Conservation (phyloP, 2,113 vertebrate genomes). For the Lasiurus cinereus region DNA sequence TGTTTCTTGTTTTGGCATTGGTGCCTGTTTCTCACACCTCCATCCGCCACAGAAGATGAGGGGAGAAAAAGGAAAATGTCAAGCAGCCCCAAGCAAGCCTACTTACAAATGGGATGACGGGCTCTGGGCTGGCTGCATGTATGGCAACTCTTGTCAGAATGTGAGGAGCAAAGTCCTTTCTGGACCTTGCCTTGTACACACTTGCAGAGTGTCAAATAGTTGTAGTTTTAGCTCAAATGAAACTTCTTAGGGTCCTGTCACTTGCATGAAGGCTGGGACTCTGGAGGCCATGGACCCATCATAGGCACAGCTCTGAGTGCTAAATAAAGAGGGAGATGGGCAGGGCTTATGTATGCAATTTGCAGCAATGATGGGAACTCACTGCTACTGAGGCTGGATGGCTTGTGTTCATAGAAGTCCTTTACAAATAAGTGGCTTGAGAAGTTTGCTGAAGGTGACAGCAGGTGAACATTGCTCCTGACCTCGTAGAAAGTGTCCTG, state of each 20-base stretch:
- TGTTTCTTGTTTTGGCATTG: not conserved
- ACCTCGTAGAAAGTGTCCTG: not conserved
- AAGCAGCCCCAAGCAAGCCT: fast-evolving
- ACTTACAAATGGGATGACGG: fast-evolving
- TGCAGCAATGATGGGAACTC: not conserved
- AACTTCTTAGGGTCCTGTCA: not conserved
- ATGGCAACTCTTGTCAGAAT: not conserved
- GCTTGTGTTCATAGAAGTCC: not conserved
- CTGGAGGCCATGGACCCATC: fast-evolving
- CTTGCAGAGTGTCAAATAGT: not conserved
- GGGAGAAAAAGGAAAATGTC: fast-evolving
- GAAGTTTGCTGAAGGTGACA: not conserved
- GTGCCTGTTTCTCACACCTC: not conserved
- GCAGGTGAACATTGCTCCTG: not conserved
- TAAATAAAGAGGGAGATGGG: not conserved
- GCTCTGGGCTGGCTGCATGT: not conserved
- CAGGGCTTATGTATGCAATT: not conserved
- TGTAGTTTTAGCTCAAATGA: not conserved
- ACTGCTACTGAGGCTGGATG: not conserved
- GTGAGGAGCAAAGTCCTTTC: not conserved
- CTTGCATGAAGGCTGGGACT: fast-evolving
- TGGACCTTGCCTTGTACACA: not conserved
- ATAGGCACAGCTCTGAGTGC: not conserved
- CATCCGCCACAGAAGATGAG: not conserved
- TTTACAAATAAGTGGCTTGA: not conserved